Evolutionary conservation across 2,888 invertebrate genomes (phyloP), one percentile per base, ranked within the genome.

Genomic region (Sminthurinus aureus): DNA sequence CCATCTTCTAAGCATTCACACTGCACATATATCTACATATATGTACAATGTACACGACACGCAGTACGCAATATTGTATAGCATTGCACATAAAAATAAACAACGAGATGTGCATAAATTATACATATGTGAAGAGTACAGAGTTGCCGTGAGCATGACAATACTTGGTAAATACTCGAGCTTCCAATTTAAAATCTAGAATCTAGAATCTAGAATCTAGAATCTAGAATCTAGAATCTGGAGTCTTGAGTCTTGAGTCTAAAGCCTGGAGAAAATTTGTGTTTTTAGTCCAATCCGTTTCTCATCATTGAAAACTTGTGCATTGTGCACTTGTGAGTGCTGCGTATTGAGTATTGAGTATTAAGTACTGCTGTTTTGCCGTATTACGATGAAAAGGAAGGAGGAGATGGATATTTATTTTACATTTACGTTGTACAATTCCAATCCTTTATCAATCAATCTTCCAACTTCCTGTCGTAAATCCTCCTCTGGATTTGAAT

Each of bases 391-490:
- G 69, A 69, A 69, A 58, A 58, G 18, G 2, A n/a, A 69, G 69
- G 2, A 20, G 18, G 18, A 69, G 20, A n/a, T 69, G 69, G 13
- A 24, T 69, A 69, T 69, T 69, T 69, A 69, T 58, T 58, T 18
- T 58, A 58, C 9, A 58, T 58, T 12, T 38, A 38, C 38, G 6
- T 4, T 69, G 8, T 69, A 69, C 69, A 77, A 77, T 51, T 15
- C 24, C 58, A 77, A 20, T 77, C 51, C 20, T 77, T 77, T 77
- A 77, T 77, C 77, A 77, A 77, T 77, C 77, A 77, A 77, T 77
- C 77, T 77, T 77, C 52, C 58, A 22, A 77, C 77, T 77, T 77
- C 77, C 77, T 77, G 77, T 77, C 77, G 64, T 77, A 77, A 77
- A 77, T 77, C 64, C 77, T 58, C 22, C 18, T 58, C 20, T 18